These are phyloP conservation scores for Anoura caudifer DNA, from an alignment of 2,113 vertebrate species.

Conservation along the genomic window DNA sequence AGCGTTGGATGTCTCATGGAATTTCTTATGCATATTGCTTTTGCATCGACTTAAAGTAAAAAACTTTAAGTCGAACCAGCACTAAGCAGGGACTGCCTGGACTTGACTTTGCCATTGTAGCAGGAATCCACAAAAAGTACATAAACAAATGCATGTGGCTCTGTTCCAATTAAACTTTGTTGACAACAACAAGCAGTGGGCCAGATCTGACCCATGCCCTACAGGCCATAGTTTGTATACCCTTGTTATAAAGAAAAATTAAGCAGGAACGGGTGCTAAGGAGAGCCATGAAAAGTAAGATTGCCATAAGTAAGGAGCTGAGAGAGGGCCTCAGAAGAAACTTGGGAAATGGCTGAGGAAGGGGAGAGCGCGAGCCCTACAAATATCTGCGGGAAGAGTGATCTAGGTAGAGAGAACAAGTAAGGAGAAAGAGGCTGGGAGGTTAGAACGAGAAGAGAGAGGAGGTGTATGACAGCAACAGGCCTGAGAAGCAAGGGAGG, in stretches of 20 bases:
- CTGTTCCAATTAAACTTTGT: conserved; percentile 21
- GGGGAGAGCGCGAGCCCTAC: neutral
- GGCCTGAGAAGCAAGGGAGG: too few species aligned
- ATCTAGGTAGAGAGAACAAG: neutral
- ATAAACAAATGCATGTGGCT: neutral
- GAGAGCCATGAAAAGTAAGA: neutral
- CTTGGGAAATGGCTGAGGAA: neutral
- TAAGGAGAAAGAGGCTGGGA: neutral
- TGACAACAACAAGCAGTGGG: neutral
- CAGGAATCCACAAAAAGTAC: neutral
- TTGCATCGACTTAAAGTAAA: neutral
- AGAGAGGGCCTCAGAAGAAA: neutral
- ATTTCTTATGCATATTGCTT: neutral
- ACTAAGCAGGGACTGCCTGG: neutral
- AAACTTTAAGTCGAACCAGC: neutral
- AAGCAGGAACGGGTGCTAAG: neutral
- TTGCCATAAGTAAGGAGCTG: neutral
- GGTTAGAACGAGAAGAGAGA: neutral
- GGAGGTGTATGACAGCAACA: too few species aligned
- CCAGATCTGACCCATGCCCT: neutral
- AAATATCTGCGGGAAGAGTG: neutral
- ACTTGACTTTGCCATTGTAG: neutral
- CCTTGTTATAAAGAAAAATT: neutral
- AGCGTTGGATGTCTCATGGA: neutral
- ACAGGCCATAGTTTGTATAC: neutral